A percentile compares a stretch with the other conserved stretches of the same genome.
These are phyloP conservation scores for Heliconius eleuchia DNA, from an alignment of 1,140 invertebrate species.

Conservation along the genomic window DNA sequence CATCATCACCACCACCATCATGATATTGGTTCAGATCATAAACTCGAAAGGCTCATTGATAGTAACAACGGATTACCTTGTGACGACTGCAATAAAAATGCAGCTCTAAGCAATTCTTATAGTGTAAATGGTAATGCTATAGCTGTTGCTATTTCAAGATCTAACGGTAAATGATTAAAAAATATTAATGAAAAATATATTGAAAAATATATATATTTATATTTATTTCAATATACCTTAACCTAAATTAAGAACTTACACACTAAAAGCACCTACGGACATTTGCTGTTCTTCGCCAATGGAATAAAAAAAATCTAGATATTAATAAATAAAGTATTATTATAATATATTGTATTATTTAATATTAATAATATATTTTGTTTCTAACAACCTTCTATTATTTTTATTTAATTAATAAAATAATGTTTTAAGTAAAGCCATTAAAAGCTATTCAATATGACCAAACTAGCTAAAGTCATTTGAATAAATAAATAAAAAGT, in stretches of 20 bases:
- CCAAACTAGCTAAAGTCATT: not conserved
- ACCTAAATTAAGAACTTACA: too few relatives aligned
- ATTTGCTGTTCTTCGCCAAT: too few relatives aligned
- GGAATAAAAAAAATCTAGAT: too few relatives aligned
- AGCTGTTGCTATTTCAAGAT: constrained; percentile 53
- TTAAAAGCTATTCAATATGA: not conserved
- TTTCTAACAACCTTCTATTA: too few relatives aligned
- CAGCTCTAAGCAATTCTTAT: constrained; percentile 54
- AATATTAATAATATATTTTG: not conserved
- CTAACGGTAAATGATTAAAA: not conserved
- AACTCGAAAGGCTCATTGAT: not conserved
- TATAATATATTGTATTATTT: not conserved
- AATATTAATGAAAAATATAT: too few relatives aligned
- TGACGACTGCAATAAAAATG: constrained; percentile 14
- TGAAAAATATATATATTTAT: too few relatives aligned
- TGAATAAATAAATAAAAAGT: constrained; percentile 3
- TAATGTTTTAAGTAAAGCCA: not conserved
- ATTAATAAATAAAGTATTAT: too few relatives aligned
- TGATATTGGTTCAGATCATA: not conserved
- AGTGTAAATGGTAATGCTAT: constrained; percentile 54
- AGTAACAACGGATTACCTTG: constrained; percentile 14
- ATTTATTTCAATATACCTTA: too few relatives aligned
- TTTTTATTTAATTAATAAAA: not conserved
- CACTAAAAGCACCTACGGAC: not conserved
- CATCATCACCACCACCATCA: constrained; percentile 12